Base-by-base conservation (phyloP, 1,140 invertebrate genomes). In the Drosophila gunungcola region DNA sequence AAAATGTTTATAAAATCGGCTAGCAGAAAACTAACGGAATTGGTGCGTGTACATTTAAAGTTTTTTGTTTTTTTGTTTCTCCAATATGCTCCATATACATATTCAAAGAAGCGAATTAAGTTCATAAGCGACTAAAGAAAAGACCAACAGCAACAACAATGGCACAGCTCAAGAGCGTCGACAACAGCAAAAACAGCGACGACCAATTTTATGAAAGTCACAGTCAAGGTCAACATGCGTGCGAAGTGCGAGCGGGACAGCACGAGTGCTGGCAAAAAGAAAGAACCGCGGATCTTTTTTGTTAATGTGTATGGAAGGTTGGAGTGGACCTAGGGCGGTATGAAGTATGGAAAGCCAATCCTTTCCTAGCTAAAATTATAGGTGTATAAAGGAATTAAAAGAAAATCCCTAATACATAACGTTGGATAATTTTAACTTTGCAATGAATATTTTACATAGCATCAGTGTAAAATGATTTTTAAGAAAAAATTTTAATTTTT, bases 151-250 rank as follows among this genome's bases (percentile, higher is more conserved):
- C 58, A 69, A 62, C 60, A 61, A 62, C 56, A 82, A 82, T 74
- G 68, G 32, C 34, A 73, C 49, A 74, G 68, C 57, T 65, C 38
- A 64, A 68, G 64, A 68, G 64, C 38, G 21, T 10, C 61, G 60
- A 39, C 43, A 65, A 67, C 34, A 64, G 54, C 53, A 73, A 63
- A 45, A 81, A 51, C 39, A 82, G 58, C 73, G 62, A 73, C 77
- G 68, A 81, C 78, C 70, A 90, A 90, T 90, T 90, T 82, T 78
- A 90, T 90, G 80, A 90, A 90, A 86, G 86, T 90, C 86, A 90
- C 82, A 90, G 86, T 90, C 86, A 90, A 90, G 86, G 86, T 90
- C 82, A 90, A 86, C 82, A 90, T 90, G 81, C 86, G 81, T 90
- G 81, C 75, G 51, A 48, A 72, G 53, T 42, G 52, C 4, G 27